A percentile compares a stretch with the other conserved stretches of the same genome.
These are phyloP conservation scores for Portunus trituberculatus DNA, from an alignment of 1,140 invertebrate species.

Conservation along the genomic window DNA sequence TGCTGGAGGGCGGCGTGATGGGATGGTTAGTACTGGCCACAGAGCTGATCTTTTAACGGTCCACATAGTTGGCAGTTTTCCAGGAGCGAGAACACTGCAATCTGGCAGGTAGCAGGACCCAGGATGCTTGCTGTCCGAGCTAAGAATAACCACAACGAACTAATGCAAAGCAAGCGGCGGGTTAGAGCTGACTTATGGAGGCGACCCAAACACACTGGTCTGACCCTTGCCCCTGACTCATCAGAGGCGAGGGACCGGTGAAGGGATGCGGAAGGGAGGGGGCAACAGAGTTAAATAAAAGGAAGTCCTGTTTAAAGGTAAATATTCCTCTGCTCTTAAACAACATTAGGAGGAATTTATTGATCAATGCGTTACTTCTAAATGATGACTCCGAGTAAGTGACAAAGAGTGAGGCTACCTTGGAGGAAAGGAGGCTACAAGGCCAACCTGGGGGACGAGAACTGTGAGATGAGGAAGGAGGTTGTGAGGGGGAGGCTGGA, in stretches of 20 bases:
- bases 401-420: no score
- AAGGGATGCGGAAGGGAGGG: neutral
- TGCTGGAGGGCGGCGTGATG: neutral
- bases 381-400: no score
- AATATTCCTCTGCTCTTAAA: no score
- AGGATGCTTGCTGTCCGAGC: neutral
- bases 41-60: neutral
- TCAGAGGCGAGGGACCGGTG: neutral
- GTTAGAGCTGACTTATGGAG: neutral
- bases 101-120: neutral
- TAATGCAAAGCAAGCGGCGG: neutral
- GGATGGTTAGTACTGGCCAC: neutral
- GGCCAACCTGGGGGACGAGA: no score
- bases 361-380: no score
- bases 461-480: no score
- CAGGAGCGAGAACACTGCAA: neutral
- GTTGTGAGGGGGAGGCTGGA: no score
- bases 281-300: no score
- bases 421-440: no score
- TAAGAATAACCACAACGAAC: neutral
- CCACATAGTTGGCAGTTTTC: conserved; percentile 11
- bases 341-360: no score
- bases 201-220: neutral
- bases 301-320: no score
- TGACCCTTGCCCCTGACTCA: neutral